Percentiles rank a stretch among this genome's conserved stretches.
Evolutionary conservation across 1,140 invertebrate species (phyloP).

Genomic region (Panonychus citri): DNA sequence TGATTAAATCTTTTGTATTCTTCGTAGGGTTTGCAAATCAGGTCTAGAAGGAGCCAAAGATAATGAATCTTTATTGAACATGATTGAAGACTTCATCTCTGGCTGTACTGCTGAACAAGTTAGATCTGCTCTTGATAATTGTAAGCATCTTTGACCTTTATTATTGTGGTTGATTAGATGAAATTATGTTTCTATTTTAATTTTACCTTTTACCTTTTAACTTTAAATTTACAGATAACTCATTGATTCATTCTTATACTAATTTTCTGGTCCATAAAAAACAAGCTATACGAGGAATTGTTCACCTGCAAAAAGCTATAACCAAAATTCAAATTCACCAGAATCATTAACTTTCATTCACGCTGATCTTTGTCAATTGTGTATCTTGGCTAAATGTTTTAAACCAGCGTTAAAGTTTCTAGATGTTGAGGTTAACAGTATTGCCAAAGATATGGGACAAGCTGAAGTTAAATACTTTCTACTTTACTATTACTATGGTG

Average conservation of each 20-base stretch:
- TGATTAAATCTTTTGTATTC: too few species aligned
- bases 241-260: conserved; percentile 43
- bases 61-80: conserved; percentile 25
- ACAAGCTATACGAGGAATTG: conserved; percentile 56
- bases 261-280: conserved; percentile 43
- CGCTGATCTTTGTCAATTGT: conserved; percentile 73
- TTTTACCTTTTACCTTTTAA: conserved; percentile 37
- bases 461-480: conserved; percentile 81
- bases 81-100: conserved; percentile 51
- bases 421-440: conserved; percentile 70
- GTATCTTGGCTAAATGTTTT: conserved; percentile 68
- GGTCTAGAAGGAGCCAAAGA: too few species aligned
- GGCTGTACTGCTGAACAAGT: conserved; percentile 70
- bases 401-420: conserved; percentile 71
- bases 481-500: conserved; percentile 87
- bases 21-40: too few species aligned
- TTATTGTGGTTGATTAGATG: too few species aligned
- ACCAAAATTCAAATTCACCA: conserved; percentile 63
- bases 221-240: conserved; percentile 40
- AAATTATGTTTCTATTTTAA: conserved; percentile 8
- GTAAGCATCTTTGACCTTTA: conserved; percentile 33
- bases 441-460: conserved; percentile 54
- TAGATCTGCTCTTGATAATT: conserved; percentile 50
- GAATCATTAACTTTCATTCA: conserved; percentile 79
- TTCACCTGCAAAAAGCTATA: conserved; percentile 56